These are phyloP conservation scores for Tokudaia tokunoshimensis DNA, from an alignment of 2,797 vertebrate genomes.

Conservation along the genomic window DNA sequence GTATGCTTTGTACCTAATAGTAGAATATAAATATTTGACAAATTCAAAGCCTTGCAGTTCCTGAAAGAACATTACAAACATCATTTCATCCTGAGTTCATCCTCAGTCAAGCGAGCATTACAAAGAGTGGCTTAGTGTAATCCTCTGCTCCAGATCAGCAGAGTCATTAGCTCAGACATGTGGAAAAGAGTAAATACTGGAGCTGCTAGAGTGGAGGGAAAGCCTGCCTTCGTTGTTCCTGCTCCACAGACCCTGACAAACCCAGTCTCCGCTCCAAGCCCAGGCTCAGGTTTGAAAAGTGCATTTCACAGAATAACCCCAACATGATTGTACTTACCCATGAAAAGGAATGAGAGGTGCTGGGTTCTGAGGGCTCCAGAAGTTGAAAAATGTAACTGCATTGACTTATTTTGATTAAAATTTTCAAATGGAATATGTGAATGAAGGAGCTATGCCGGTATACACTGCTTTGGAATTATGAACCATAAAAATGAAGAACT, in stretches of 20 bases:
- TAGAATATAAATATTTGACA: slow-evolving; percentile 78
- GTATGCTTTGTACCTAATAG: slow-evolving; percentile 49
- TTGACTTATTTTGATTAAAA: slow-evolving; percentile 22
- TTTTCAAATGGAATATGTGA: not conserved
- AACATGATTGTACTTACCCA: not conserved
- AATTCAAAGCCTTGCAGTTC: slow-evolving; percentile 68
- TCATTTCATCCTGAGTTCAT: slow-evolving; percentile 83
- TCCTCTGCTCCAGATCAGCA: slow-evolving; percentile 77
- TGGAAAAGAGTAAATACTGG: slow-evolving; percentile 74
- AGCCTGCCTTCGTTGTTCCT: not conserved
- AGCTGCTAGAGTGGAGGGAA: slow-evolving; percentile 16
- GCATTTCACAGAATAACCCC: not conserved
- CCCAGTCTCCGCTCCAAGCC: not conserved
- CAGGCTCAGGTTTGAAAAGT: not conserved
- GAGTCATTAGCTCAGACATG: slow-evolving; percentile 79
- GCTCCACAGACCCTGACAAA: not conserved
- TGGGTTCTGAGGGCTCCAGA: not conserved
- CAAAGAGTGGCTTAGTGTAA: slow-evolving; percentile 84
- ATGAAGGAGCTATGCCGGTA: not conserved
- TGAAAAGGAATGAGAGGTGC: not conserved
- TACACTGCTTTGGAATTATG: not conserved
- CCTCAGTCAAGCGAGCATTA: slow-evolving; percentile 82
- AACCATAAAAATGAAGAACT: not conserved
- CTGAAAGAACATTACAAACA: slow-evolving; percentile 81
- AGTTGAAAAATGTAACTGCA: not conserved